phyloP scores from a whole-genome alignment of 2,888 invertebrate genomes.

The Andrena bicolor region DNA sequence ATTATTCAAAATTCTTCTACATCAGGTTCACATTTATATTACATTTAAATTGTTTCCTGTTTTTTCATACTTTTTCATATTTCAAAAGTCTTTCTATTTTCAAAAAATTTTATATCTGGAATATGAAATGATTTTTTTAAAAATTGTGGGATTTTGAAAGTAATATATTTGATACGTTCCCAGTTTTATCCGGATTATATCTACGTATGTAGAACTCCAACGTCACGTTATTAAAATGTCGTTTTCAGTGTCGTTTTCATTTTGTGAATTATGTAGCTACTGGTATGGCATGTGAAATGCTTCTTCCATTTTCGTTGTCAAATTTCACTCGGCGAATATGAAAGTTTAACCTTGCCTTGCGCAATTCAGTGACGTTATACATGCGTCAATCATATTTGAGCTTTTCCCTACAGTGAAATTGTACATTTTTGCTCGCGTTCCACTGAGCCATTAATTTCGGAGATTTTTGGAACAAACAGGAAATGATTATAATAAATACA shows the following conservation, averaged over 20 bases:
- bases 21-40: neutral
- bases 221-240: neutral
- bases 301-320: neutral
- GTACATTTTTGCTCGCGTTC: neutral
- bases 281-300: neutral
- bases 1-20: too few species aligned
- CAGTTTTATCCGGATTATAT: too few species aligned
- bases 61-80: neutral
- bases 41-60: neutral
- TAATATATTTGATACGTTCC: too few species aligned
- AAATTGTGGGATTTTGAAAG: too few species aligned
- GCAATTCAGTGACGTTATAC: conserved; percentile 7
- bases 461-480: neutral
- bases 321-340: neutral
- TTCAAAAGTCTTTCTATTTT: neutral
- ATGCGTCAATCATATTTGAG: conserved; percentile 19
- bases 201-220: too few species aligned
- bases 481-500: neutral
- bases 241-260: neutral
- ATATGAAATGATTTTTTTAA: too few species aligned
- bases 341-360: neutral
- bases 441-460: neutral
- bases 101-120: neutral
- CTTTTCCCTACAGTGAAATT: conserved; percentile 16
- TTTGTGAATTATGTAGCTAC: neutral